Conservation (phyloP, 2,888 invertebrate species). For the Limnephilus marmoratus region DNA sequence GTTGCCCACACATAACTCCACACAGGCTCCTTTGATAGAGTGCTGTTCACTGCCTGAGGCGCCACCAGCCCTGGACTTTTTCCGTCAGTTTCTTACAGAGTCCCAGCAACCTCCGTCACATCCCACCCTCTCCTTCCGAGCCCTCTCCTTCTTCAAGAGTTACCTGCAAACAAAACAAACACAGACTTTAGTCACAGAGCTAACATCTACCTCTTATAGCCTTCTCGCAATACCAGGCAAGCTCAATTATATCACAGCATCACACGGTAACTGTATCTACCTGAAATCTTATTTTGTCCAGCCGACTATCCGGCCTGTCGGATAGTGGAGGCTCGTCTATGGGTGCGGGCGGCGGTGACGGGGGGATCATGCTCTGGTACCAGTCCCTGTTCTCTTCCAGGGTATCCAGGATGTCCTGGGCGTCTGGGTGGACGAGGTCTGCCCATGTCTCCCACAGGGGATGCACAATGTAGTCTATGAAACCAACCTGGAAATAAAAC, state of each 20-base stretch:
- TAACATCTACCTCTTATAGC: neutral
- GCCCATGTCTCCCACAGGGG: constrained; percentile 99
- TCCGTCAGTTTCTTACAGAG: constrained; percentile 93
- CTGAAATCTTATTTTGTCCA: constrained; percentile 86
- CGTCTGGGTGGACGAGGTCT: constrained; percentile 98
- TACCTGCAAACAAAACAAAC: constrained; percentile 75
- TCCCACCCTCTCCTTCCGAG: constrained; percentile 82
- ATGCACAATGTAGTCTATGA: constrained; percentile 99
- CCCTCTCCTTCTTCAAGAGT: constrained; percentile 92
- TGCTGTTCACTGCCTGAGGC: constrained; percentile 81
- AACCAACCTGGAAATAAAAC: constrained; percentile 85
- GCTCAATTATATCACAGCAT: neutral
- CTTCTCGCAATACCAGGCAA: neutral
- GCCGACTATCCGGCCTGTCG: constrained; percentile 77
- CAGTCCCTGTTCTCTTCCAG: constrained; percentile 99
- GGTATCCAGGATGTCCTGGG: constrained; percentile 97
- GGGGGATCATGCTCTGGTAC: constrained; percentile 96
- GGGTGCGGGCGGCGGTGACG: constrained; percentile 88
- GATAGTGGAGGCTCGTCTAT: constrained; percentile 75
- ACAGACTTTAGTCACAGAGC: neutral
- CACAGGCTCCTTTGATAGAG: constrained; percentile 22
- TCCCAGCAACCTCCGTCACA: constrained; percentile 96
- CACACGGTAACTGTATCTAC: constrained; percentile 71
- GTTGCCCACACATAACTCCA: constrained; percentile 59
- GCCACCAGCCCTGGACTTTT: constrained; percentile 93